Conservation (phyloP, 2,113 vertebrate genomes). For the Seriola quinqueradiata region DNA sequence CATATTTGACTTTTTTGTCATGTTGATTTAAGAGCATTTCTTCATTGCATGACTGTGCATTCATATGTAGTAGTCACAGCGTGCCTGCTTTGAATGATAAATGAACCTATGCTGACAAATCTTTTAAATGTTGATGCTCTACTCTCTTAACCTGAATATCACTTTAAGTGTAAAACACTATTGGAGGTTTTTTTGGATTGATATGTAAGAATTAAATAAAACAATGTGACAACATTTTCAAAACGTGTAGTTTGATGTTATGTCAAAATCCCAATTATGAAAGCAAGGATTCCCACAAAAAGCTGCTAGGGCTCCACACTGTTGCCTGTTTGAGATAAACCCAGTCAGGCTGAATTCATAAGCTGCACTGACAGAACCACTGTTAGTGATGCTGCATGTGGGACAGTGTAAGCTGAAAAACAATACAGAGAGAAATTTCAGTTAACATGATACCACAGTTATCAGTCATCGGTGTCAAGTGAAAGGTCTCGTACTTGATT, state of each 20-base stretch:
- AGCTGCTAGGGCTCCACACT: no score
- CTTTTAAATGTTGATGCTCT: background rate
- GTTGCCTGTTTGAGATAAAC: no score
- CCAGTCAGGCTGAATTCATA: no score
- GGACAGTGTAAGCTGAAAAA: no score
- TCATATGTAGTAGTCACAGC: background rate
- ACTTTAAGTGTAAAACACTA: background rate
- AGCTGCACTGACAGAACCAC: no score
- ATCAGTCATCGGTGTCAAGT: no score
- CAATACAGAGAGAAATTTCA: no score
- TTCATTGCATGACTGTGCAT: background rate
- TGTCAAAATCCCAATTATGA: background rate
- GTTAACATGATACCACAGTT: no score
- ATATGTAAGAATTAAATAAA: background rate
- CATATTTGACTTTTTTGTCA: background rate
- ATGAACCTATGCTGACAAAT: background rate
- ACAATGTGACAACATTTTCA: background rate
- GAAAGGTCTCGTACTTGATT: no score
- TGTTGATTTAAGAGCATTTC: background rate
- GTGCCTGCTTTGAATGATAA: background rate
- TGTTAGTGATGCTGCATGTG: no score
- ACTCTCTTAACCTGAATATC: background rate
- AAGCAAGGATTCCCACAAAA: no score
- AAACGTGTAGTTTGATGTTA: background rate
- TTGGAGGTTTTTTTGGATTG: background rate